phyloP scores from a whole-genome alignment of 2,797 vertebrate species.

The Anolis apletophallus region DNA sequence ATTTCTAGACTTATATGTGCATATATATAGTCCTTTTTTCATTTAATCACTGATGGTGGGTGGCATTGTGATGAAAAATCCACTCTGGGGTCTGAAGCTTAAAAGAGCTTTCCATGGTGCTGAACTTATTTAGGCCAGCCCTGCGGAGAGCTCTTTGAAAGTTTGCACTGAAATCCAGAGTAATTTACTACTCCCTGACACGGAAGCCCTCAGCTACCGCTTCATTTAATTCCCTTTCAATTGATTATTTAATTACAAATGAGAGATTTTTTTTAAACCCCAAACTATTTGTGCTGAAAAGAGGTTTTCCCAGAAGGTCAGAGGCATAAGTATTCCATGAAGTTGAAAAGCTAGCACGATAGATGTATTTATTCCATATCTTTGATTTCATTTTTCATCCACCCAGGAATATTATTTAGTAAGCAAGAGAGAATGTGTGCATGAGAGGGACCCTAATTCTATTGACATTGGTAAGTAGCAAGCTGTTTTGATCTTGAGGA shows the following conservation, averaged over 20 bases:
- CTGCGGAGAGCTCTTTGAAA: no score
- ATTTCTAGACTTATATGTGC: no score
- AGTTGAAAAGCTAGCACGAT: not conserved
- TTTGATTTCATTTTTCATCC: not conserved
- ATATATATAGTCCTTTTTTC: no score
- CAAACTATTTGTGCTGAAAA: not conserved
- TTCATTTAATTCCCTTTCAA: not conserved
- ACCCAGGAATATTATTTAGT: not conserved
- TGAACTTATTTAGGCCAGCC: no score
- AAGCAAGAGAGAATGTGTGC: no score
- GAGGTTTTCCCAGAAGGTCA: not conserved
- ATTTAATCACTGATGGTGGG: no score
- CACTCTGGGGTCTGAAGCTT: no score
- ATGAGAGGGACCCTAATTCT: accelerated
- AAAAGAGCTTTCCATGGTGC: no score
- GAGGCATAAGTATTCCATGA: not conserved
- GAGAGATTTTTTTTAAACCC: not conserved
- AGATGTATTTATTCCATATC: not conserved
- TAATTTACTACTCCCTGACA: no score
- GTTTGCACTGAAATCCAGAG: no score
- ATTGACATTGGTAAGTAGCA: not conserved
- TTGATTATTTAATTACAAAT: not conserved
- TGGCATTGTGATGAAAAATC: no score
- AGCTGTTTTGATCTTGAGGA: conserved; percentile 13
- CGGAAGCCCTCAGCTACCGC: no score